Percentiles rank a stretch among this genome's conserved stretches.
Evolutionary conservation across 2,797 vertebrate species (phyloP).

Genomic region (Epinephelus coioides): DNA sequence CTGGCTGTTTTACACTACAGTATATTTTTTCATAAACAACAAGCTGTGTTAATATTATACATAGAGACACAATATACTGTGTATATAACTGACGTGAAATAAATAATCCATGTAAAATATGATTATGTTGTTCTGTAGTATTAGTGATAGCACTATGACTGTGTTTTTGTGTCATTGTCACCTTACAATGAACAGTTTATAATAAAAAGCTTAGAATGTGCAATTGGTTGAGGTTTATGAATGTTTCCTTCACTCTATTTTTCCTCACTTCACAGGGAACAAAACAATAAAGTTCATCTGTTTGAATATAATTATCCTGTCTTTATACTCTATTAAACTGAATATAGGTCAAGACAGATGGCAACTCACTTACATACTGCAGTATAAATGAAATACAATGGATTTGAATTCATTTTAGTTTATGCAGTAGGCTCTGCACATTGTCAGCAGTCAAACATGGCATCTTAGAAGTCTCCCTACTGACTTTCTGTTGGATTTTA

Average conservation of each 20-base stretch:
- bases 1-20: too few species aligned
- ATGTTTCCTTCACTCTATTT: too few species aligned
- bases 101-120: not conserved
- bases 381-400: not conserved
- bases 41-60: not conserved
- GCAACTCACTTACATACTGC: not conserved
- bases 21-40: too few species aligned
- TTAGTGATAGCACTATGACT: not conserved
- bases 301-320: too few species aligned
- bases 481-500: not conserved
- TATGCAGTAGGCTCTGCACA: not conserved
- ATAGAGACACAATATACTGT: not conserved
- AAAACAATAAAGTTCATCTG: too few species aligned
- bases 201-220: too few species aligned
- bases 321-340: too few species aligned
- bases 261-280: too few species aligned
- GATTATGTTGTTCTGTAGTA: not conserved
- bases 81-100: not conserved
- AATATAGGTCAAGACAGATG: too few species aligned
- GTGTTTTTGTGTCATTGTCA: not conserved
- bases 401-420: not conserved
- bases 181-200: not conserved
- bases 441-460: too few species aligned
- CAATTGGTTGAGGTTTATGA: too few species aligned
- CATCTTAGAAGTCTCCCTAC: too few species aligned